Conservation (phyloP, 2,888 invertebrate species). For the Harpalus rubripes region DNA sequence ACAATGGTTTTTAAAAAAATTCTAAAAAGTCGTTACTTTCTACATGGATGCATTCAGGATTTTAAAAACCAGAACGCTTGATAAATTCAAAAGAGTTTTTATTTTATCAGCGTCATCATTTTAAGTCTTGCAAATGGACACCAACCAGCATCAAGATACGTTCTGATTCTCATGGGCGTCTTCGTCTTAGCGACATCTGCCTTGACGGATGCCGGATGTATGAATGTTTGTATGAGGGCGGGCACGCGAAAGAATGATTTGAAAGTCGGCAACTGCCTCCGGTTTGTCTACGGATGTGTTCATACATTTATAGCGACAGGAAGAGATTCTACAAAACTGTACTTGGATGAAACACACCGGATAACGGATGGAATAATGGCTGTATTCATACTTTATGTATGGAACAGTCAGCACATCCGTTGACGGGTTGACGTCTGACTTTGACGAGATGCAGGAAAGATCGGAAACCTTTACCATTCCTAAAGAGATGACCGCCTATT, state of each 20-base stretch:
- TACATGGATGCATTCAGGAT: too few species aligned
- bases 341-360: conserved; percentile 31
- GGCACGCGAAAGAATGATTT: conserved; percentile 33
- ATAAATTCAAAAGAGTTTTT: too few species aligned
- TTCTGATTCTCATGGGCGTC: not conserved
- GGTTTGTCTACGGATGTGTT: conserved; percentile 30
- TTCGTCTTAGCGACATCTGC: conserved; percentile 8
- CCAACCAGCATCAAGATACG: not conserved
- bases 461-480: not conserved
- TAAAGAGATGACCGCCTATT: too few species aligned
- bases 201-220: conserved; percentile 31
- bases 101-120: too few species aligned
- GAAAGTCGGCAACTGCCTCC: conserved; percentile 28
- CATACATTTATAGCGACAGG: conserved; percentile 35
- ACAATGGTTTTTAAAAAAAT: too few species aligned
- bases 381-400: not conserved
- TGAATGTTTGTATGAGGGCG: conserved; percentile 8
- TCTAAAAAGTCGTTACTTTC: too few species aligned
- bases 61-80: too few species aligned
- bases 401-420: not conserved
- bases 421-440: conserved; percentile 26
- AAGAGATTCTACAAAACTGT: conserved; percentile 41
- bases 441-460: not conserved
- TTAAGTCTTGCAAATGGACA: not conserved
- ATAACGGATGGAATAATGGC: conserved; percentile 16